Percentiles rank a stretch among this genome's conserved stretches.
Evolutionary conservation across 1,140 invertebrate species (phyloP).

Genomic region (Drosophila leontia): DNA sequence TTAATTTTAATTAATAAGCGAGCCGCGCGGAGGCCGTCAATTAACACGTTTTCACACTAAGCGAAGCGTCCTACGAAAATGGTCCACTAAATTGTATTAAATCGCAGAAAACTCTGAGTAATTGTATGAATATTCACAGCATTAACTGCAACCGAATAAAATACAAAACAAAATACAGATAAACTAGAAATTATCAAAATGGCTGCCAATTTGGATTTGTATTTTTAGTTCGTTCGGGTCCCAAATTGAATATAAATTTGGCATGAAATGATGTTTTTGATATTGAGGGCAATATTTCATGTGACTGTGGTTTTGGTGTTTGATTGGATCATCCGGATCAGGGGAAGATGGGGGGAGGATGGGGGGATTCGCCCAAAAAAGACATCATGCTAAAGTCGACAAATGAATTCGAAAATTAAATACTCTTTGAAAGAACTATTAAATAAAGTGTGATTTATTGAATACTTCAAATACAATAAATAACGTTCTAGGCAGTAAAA

Average conservation of each 20-base stretch:
- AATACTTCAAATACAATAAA: too few species aligned
- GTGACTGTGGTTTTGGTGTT: constrained; percentile 21
- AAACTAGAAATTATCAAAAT: constrained; percentile 58
- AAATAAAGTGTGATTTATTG: too few species aligned
- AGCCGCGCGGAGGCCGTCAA: constrained; percentile 31
- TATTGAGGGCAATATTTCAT: constrained; percentile 67
- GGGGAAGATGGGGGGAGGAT: background rate
- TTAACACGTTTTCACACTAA: constrained; percentile 72
- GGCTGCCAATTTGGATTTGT: constrained; percentile 39
- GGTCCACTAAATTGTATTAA: constrained; percentile 52
- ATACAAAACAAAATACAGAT: constrained; percentile 38
- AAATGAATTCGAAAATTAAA: background rate
- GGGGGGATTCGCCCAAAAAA: constrained; percentile 20
- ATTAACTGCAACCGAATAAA: constrained; percentile 48
- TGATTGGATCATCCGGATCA: constrained; percentile 31
- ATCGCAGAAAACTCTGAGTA: constrained; percentile 39
- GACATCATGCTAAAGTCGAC: constrained; percentile 7
- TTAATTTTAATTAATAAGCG: constrained; percentile 31
- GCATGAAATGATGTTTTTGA: constrained; percentile 80
- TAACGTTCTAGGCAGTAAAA: too few species aligned
- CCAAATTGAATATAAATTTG: constrained; percentile 83
- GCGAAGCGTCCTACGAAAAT: constrained; percentile 57
- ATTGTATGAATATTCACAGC: constrained; percentile 38
- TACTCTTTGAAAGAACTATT: constrained; percentile 3
- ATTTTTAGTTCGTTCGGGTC: constrained; percentile 29